A percentile compares a stretch with the other conserved stretches of the same genome.
phyloP scores from a whole-genome alignment of 2,113 vertebrate species.

The Capreolus pygargus region DNA sequence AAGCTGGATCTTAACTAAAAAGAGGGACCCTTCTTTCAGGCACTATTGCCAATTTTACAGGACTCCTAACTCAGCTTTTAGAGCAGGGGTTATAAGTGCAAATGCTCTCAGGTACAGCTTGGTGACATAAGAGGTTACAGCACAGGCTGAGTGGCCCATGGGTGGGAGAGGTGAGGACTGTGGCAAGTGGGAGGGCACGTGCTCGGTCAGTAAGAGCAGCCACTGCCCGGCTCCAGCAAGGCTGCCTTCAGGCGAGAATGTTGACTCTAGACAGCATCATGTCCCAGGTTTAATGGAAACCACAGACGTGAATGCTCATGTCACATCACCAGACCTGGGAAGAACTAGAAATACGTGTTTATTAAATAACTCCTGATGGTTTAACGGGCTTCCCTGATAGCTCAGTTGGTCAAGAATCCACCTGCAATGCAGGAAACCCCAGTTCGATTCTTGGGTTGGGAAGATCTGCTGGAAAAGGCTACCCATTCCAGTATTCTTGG shows the following conservation, averaged over 20 bases:
- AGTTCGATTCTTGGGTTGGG: fast-evolving
- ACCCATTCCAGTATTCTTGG: not conserved
- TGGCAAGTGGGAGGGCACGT: not conserved
- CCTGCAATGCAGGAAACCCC: not conserved
- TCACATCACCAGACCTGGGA: not conserved
- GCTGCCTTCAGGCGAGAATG: fast-evolving
- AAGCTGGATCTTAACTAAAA: not conserved
- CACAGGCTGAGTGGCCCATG: fast-evolving
- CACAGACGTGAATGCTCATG: fast-evolving
- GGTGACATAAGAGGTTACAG: fast-evolving
- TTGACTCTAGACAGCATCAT: fast-evolving
- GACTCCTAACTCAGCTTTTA: not conserved
- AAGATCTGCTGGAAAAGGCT: not conserved
- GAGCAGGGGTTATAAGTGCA: not conserved
- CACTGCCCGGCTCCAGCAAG: not conserved
- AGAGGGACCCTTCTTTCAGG: not conserved
- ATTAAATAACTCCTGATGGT: not conserved
- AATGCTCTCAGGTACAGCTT: not conserved
- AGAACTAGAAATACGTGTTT: fast-evolving
- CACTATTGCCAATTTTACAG: not conserved
- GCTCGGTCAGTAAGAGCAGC: not conserved
- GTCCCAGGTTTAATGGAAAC: not conserved
- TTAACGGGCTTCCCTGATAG: not conserved
- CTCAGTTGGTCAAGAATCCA: not conserved
- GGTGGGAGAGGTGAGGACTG: not conserved